Percentiles rank a stretch among this genome's conserved stretches.
Evolutionary conservation across 2,797 vertebrate species (phyloP).

Genomic region (Poecilia wingei): DNA sequence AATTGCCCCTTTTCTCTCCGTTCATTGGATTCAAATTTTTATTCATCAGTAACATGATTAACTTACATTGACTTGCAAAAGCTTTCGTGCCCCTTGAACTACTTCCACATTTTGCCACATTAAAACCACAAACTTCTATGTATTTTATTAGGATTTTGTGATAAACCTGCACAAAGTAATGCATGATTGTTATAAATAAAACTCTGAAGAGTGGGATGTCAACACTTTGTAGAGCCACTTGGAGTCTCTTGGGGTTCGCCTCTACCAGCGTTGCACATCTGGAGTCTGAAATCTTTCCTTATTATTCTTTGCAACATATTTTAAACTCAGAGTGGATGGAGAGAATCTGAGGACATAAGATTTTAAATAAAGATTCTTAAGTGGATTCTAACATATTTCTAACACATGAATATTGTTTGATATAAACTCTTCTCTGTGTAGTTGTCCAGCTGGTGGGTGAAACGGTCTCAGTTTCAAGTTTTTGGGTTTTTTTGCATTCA

Average conservation of each 20-base stretch:
- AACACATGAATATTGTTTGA: background rate
- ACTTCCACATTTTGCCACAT: background rate
- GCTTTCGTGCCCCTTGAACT: background rate
- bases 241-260: background rate
- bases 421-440: background rate
- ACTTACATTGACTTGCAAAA: background rate
- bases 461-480: background rate
- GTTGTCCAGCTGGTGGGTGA: no score
- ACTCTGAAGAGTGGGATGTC: no score
- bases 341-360: background rate
- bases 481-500: background rate
- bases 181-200: no score
- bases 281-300: background rate
- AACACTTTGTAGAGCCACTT: no score
- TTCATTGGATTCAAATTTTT: background rate
- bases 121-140: background rate
- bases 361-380: background rate
- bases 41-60: background rate
- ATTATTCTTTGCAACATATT: background rate
- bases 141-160: background rate
- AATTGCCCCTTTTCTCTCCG: background rate
- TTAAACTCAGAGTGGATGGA: background rate
- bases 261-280: background rate
- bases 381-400: background rate
- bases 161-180: background rate